A percentile compares a stretch with the other conserved stretches of the same genome.
Conservation (phyloP, 1,140 invertebrate genomes). For the Eupristina koningsbergeri region DNA sequence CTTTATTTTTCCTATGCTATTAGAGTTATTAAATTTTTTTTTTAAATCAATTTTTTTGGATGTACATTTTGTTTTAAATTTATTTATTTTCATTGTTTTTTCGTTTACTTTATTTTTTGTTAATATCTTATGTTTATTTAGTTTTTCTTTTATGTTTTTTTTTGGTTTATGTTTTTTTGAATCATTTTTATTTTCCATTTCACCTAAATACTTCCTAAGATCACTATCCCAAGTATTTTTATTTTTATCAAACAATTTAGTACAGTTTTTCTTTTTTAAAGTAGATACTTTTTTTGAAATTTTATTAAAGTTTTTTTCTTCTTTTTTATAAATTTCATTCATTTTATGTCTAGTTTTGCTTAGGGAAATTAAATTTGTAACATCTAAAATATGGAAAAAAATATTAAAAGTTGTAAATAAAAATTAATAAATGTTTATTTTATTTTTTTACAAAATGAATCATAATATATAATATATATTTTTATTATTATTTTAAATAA, state of each 20-base stretch:
- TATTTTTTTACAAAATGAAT: too few species aligned
- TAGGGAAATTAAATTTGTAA: neutral
- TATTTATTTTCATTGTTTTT: neutral
- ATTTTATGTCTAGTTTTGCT: neutral
- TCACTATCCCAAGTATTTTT: constrained; percentile 27
- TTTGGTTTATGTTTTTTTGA: constrained; percentile 3
- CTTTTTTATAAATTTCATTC: neutral
- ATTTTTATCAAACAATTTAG: neutral
- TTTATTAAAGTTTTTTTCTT: neutral
- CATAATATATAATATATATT: too few species aligned
- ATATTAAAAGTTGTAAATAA: neutral
- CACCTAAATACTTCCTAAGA: constrained; percentile 14
- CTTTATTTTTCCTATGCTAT: neutral
- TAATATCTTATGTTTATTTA: neutral
- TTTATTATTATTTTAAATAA: too few species aligned
- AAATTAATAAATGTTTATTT: too few species aligned
- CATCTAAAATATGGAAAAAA: neutral
- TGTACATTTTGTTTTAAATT: neutral
- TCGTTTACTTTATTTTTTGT: neutral
- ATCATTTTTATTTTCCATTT: neutral
- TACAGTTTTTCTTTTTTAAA: neutral
- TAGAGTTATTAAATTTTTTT: neutral
- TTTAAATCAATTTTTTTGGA: neutral
- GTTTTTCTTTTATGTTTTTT: constrained; percentile 12
- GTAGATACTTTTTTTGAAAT: neutral